Base-by-base conservation (phyloP, 35 echinoderm and acorn worm species). In the Apostichopus japonicus region DNA sequence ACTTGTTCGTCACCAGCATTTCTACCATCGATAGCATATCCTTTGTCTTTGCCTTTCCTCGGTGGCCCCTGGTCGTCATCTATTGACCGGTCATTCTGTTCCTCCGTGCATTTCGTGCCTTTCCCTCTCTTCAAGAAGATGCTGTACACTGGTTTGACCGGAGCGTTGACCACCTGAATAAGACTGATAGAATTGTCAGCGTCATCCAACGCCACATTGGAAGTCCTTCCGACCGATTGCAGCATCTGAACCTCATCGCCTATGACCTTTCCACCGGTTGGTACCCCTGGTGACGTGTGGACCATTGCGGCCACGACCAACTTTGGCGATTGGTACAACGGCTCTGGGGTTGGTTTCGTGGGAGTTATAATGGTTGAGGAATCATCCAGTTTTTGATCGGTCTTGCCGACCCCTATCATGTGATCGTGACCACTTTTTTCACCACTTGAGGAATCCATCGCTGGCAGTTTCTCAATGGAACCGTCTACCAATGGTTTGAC, bases 41-140 rank as follows among this genome's bases (percentile, higher is more conserved):
- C 23, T 25, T 51, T 72, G 16, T 1, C 0, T 89, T 44, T 27
- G 10, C 23, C 44, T 72, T 21, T 65, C 13, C 11, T 58, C 56
- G 86, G 33, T 44, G 33, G 83, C 22, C 23, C 55, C 10, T 19
- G 19, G 57, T 61, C 83, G n/a, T 23, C 19, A 23, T 72, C 67
- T 19, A 72, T 89, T 23, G 7, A 14, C 24, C 72, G 16, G 7
- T 4, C 51, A 16, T 56, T 62, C 72, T 89, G 22, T 89, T 16
- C 86, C 44, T 17, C 62, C 5, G 57, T 56, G 71, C 8, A 33
- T 63, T 89, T 89, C 5, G 51, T 14, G 7, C 5, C 63, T 89
- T 89, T 89, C 10, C 52, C 17, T 15, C 72, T 89, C 33, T 89
- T 89, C 62, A 89, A 72, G 63, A 89, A 89, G 53, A 89, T 89